phyloP scores from a whole-genome alignment of 2,888 invertebrate species.

The Cephus runcator region DNA sequence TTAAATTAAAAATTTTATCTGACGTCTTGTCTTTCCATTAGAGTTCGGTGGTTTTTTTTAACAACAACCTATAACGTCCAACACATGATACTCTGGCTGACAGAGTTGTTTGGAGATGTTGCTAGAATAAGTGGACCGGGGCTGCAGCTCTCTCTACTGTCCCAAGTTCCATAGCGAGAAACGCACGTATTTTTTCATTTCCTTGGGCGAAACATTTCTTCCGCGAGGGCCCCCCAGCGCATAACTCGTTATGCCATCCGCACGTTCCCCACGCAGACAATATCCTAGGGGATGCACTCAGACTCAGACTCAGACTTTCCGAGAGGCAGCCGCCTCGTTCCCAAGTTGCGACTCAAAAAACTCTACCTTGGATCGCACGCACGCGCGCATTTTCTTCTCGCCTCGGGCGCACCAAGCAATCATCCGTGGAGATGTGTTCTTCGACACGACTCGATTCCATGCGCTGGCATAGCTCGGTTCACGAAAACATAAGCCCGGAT shows the following conservation, averaged over 20 bases:
- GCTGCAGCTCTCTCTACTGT: background rate
- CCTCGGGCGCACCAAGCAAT: constrained; percentile 39
- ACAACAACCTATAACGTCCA: background rate
- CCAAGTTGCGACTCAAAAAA: constrained; percentile 17
- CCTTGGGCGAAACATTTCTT: constrained; percentile 17
- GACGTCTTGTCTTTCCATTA: background rate
- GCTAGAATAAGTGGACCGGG: background rate
- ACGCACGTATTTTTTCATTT: constrained; percentile 15
- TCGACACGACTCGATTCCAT: constrained; percentile 10
- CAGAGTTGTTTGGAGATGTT: background rate
- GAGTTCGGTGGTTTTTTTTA: background rate
- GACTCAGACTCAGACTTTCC: constrained; percentile 32
- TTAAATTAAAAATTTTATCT: background rate
- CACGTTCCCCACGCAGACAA: constrained; percentile 20
- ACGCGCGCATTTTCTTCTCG: constrained; percentile 12
- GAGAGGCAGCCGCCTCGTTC: constrained; percentile 30
- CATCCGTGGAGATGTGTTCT: constrained; percentile 39
- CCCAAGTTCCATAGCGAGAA: background rate
- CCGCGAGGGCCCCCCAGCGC: constrained; percentile 24
- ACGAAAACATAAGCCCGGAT: background rate
- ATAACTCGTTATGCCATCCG: constrained; percentile 30
- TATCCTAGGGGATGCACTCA: constrained; percentile 47
- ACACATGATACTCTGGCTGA: background rate
- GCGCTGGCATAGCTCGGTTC: background rate
- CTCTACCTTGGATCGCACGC: background rate